Conservation (phyloP, 2,113 vertebrate genomes). For the Poeciliopsis prolifica region DNA sequence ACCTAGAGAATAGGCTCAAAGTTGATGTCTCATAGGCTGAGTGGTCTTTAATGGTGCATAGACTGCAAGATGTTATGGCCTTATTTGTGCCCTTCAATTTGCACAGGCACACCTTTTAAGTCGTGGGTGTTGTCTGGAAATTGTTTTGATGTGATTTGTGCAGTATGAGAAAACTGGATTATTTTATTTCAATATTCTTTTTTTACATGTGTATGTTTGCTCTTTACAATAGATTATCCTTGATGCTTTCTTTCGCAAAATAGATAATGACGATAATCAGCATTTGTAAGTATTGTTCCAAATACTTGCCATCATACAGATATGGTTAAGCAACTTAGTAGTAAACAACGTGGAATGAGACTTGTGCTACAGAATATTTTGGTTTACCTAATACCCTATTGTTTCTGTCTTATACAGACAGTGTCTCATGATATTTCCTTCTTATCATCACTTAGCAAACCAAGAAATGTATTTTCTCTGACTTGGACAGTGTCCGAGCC, state of each 20-base stretch:
- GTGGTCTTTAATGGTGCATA: neutral
- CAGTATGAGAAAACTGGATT: neutral
- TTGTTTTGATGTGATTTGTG: neutral
- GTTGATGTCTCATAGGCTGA: neutral
- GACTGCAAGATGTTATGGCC: neutral
- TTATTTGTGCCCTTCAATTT: neutral
- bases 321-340: neutral
- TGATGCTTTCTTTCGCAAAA: too few relatives aligned
- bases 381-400: neutral
- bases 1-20: neutral
- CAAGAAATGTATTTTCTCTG: neutral
- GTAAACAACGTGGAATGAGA: neutral
- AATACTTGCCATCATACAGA: neutral
- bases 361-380: neutral
- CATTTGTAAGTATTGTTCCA: neutral
- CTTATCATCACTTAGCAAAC: neutral
- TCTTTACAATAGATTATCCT: neutral
- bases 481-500: neutral
- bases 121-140: neutral
- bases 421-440: neutral
- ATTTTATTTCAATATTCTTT: neutral
- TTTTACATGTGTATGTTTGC: neutral
- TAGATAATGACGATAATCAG: neutral
- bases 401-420: neutral
- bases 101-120: neutral